Percentiles rank a stretch among this genome's conserved stretches.
phyloP scores from a whole-genome alignment of 2,113 vertebrate genomes.

The Hiodon alosoides region DNA sequence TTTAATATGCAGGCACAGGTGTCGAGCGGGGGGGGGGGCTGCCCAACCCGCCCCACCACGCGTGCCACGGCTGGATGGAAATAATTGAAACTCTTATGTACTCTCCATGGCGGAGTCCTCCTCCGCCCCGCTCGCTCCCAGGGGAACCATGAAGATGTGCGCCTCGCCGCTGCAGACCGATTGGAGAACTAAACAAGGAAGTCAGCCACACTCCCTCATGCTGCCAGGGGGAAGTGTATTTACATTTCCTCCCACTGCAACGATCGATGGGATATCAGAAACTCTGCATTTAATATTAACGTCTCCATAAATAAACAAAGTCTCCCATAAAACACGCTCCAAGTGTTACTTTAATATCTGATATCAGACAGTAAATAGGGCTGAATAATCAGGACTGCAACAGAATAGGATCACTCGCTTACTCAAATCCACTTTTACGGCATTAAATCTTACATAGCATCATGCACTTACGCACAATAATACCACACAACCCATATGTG shows the following conservation, averaged over 20 bases:
- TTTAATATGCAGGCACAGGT: neutral
- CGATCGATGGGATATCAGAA: slow-evolving; percentile 21
- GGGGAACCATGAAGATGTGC: slow-evolving; percentile 24
- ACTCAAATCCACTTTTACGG: no score
- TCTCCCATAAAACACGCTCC: no score
- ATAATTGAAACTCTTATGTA: slow-evolving; percentile 19
- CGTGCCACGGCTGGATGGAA: neutral
- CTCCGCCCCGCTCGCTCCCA: neutral
- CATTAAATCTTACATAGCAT: no score
- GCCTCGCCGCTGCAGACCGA: slow-evolving; percentile 11
- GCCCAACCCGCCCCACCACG: neutral
- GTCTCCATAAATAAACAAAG: no score
- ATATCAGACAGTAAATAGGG: no score
- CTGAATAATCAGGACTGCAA: no score
- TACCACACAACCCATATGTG: no score
- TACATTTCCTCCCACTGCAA: neutral
- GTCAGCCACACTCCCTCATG: slow-evolving; percentile 20
- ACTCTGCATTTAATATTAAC: neutral
- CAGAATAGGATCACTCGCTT: no score
- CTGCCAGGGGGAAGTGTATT: slow-evolving; percentile 15
- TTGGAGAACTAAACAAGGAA: slow-evolving; percentile 29
- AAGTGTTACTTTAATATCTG: no score
- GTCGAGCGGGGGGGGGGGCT: neutral
- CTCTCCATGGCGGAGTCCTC: neutral
- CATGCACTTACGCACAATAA: no score